Evolutionary conservation across 2,797 vertebrate species (phyloP), one percentile per base, ranked within the genome.

Genomic region (Spea hammondii): DNA sequence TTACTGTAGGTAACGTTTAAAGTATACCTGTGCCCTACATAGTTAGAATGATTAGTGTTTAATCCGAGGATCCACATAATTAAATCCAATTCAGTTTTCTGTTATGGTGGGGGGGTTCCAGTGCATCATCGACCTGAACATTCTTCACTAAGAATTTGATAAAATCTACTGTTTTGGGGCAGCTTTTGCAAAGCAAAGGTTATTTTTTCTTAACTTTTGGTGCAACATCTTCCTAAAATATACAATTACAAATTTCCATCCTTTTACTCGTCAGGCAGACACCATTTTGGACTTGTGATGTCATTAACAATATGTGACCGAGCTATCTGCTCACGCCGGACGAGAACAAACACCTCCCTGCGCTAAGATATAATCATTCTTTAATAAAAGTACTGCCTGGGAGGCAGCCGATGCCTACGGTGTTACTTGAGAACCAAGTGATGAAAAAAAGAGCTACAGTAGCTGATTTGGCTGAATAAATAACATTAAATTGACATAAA

Each of bases 381-480:
- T 14, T 62, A 70, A 74, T 48, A 74, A 65, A 74, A 71, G 54
- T 11, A 71, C 55, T 65, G 67, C 50, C 53, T 54, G 12, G n/a
- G 44, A 79, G 65, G 65, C 47, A 64, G n/a, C 54, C n/a, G 50
- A 14, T 46, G 12, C 73, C 79, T 50, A 45, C 44, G 72, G 79
- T 70, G 32, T 71, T 71, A 80, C 49, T 47, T 71, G 72, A n/a
- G 65, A 49, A 68, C 4, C 13, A 51, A 49, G 55, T 70, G 65
- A 70, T 69, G 57, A 79, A 70, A 54, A 75, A 60, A 65, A 72
- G 64, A 66, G 17, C 65, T 50, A 62, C 13, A 51, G 5, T 59
- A 50, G 72, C 46, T 74, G 57, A 79, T 62, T 45, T 50, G 59
- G 49, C 51, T 65, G 78, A 70, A 80, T 70, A 80, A 70, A 75